Conservation (phyloP, 2,888 invertebrate species). For the Mimachlamys varia region DNA sequence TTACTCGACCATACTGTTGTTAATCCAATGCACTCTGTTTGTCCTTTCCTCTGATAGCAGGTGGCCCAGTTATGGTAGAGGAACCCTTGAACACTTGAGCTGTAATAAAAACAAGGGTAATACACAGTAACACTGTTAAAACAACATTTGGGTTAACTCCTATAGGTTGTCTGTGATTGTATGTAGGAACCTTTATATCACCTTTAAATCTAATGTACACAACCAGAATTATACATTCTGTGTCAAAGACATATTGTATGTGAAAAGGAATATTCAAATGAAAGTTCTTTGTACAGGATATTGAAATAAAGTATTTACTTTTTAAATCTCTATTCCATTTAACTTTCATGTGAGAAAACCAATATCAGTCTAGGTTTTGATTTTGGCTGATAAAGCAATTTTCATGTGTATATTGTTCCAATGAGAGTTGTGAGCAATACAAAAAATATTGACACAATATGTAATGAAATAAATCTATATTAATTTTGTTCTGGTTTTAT, state of each 20-base stretch:
- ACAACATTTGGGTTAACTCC: background rate
- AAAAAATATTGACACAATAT: no score
- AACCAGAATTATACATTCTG: background rate
- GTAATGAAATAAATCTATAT: no score
- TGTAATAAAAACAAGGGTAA: conserved; percentile 21
- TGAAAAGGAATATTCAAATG: background rate
- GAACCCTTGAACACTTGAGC: background rate
- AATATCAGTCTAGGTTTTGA: no score
- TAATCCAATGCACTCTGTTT: background rate
- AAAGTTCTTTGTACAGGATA: background rate
- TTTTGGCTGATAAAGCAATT: no score
- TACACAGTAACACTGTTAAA: background rate
- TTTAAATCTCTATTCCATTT: no score
- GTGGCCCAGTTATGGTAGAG: background rate
- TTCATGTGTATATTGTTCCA: no score
- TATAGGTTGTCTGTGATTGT: background rate
- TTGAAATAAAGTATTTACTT: background rate
- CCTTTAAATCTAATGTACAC: background rate
- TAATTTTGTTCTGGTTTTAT: no score
- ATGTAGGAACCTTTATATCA: background rate
- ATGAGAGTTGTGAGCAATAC: no score
- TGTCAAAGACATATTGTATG: background rate
- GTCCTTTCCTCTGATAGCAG: background rate
- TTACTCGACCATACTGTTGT: conserved; percentile 25
- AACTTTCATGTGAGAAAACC: no score